phyloP scores from a whole-genome alignment of 2,888 invertebrate species.

The Galerucella calmariensis region DNA sequence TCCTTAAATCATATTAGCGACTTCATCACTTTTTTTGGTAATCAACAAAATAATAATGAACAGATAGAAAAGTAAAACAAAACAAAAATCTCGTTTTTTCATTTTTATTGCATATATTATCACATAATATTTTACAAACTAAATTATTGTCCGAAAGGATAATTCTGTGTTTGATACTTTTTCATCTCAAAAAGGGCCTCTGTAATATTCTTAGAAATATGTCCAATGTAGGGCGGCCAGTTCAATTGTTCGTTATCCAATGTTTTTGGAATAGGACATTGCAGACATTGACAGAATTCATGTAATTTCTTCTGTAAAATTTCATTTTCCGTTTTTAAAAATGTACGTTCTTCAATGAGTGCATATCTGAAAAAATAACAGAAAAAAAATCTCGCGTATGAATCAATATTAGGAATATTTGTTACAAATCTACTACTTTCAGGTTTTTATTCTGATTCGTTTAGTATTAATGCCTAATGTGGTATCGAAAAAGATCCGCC shows the following conservation, averaged over 20 bases:
- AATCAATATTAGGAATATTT: not conserved
- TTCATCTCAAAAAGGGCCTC: slow-evolving; percentile 44
- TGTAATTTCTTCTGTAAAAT: slow-evolving; percentile 52
- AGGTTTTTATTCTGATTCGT: too few relatives aligned
- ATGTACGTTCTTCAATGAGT: slow-evolving; percentile 58
- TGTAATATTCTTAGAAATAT: slow-evolving; percentile 39
- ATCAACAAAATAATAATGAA: too few relatives aligned
- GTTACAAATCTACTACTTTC: too few relatives aligned
- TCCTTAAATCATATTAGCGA: too few relatives aligned
- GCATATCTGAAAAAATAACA: slow-evolving; percentile 29
- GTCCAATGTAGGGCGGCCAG: slow-evolving; percentile 12
- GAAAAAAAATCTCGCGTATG: not conserved
- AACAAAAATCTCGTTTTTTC: not conserved
- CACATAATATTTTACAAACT: not conserved
- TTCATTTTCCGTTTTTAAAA: slow-evolving; percentile 57
- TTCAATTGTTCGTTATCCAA: slow-evolving; percentile 15
- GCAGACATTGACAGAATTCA: slow-evolving; percentile 53
- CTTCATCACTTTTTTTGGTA: too few relatives aligned
- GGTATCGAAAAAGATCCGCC: too few relatives aligned
- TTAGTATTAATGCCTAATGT: too few relatives aligned
- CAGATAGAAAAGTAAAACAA: too few relatives aligned
- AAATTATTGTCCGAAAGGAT: slow-evolving; percentile 4
- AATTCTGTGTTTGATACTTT: slow-evolving; percentile 37
- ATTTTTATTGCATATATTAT: not conserved
- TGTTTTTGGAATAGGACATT: slow-evolving; percentile 30